phyloP scores from a whole-genome alignment of 1,140 invertebrate species.

The Monochamus saltuarius region DNA sequence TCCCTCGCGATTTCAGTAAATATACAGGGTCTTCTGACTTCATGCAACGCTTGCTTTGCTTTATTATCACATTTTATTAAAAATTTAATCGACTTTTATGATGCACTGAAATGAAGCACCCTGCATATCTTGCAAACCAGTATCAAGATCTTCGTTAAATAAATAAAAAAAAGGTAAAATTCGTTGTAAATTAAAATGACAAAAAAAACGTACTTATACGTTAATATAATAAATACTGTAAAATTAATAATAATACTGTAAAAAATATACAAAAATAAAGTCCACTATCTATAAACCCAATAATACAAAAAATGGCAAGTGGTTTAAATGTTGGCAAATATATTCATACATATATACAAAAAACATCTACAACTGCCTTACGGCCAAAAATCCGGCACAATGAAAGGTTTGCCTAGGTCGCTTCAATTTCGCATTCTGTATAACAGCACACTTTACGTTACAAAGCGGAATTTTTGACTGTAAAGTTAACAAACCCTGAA shows the following conservation, averaged over 20 bases:
- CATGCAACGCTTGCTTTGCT: too few species aligned
- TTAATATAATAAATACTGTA: conserved; percentile 25
- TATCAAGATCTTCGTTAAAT: background rate
- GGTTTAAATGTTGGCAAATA: conserved; percentile 28
- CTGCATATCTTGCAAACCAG: background rate
- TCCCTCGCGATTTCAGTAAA: too few species aligned
- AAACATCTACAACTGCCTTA: conserved; percentile 9
- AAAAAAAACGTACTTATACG: conserved; percentile 16
- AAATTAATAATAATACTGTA: conserved; percentile 33
- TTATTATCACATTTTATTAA: too few species aligned
- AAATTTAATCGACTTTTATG: background rate
- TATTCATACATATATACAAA: conserved; percentile 29
- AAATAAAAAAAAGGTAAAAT: conserved; percentile 3
- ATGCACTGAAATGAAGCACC: background rate
- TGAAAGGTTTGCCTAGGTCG: too few species aligned
- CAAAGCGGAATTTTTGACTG: too few species aligned
- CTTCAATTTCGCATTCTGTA: too few species aligned
- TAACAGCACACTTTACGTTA: too few species aligned
- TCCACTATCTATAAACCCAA: conserved; percentile 23
- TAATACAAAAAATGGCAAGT: conserved; percentile 37
- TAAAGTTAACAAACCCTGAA: too few species aligned
- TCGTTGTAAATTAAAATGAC: conserved; percentile 13
- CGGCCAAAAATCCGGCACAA: too few species aligned
- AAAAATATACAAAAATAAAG: conserved; percentile 38
- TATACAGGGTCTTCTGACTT: too few species aligned